Evolutionary conservation across 2,113 vertebrate species (phyloP), one percentile per base, ranked within the genome.

Genomic region (Myotis davidii): DNA sequence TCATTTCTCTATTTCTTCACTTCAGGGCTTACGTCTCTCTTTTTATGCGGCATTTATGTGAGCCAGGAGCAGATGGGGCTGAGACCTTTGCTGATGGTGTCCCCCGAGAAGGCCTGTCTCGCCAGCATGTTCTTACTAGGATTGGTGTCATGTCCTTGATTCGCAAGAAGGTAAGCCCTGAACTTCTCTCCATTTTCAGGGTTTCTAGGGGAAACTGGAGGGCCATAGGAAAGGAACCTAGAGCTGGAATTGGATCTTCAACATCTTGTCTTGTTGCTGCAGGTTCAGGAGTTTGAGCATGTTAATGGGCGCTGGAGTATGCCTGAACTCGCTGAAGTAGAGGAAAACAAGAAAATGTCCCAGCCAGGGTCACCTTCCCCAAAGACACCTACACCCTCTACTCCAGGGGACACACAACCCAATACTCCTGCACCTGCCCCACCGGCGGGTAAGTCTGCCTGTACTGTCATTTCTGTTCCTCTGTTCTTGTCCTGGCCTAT

Each of bases 81-180:
- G 99, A 99, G 97, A 99, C 99, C 0, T 99, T 99, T 94, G 99
- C 99, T 21, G 99, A 99, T 48, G 99, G 99, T 0, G 99, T 99
- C 65, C 99, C 99, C 3, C 99, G 99, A 34, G 99, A 99, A 97
- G 99, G 99, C 84, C 98, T 99, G 64, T 99, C 99, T 50, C 98
- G 99, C 52, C 99, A 99, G 96, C 99, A 99, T 0, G 99, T 99
- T 81, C 99, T 99, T 32, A 99, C 99, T 17, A 99, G 99, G 94
- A 99, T 99, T 14, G 99, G 99, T 39, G 99, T 99, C 87, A 99
- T 99, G 99, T 99, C 99, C 3, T 99, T 99, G 6, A 99, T 99
- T 93, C 99, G 99, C 37, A 99, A 99, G 97, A 99, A 99, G 99
- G 99, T 99, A 20, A 98, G 84, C 3, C 16, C 65, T 45, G 12